Evolutionary conservation across 2,797 vertebrate species (phyloP), one percentile per base, ranked within the genome.

Genomic region (Triplophysa yarkandensis): DNA sequence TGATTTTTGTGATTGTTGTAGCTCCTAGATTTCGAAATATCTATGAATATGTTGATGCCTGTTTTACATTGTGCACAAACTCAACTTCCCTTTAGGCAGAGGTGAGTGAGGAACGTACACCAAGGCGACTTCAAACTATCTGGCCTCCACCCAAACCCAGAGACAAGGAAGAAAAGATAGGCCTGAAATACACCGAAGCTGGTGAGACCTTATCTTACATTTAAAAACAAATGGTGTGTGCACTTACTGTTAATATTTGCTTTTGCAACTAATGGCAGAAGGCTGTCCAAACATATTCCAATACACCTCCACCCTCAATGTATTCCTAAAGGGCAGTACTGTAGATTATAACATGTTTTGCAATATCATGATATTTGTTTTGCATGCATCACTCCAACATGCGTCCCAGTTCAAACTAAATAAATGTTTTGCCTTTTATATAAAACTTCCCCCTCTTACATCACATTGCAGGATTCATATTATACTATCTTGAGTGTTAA

Each of bases 121-220:
- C 97, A 6, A 95, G 96, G 71, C 92, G 94, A 82, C 93, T 99
- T 34, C 95, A 97, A 71, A 94, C 96, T 19, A 86, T 98, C 73
- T 99, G 97, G 97, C 97, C 97, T 0, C 97, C 97, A 16, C 92
- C 92, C 43, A 94, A 92, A 85, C 86, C 94, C 64, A 95, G 93
- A 44, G 91, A 96, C 0, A 83, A 93, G 81, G 93, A 94, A 84
- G 93, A 95, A 76, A 97, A 95, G 88, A 92, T 98, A 77, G 96
- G 97, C 70, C 86, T 99, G 58, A 99, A 97, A 87, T 99, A 99
- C 83, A 97, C 97, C 16, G 97, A 99, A 94, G 97, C 96, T 93
- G 97, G 97, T 99, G 85, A 66, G 80, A 10, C 27, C 19, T 41
- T 13, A 34, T 2, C 52, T 27, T 60, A 48, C 39, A 65, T 25